Evolutionary conservation across 1,140 invertebrate genomes (phyloP).

Genomic region (Lepeophtheirus salmonis): DNA sequence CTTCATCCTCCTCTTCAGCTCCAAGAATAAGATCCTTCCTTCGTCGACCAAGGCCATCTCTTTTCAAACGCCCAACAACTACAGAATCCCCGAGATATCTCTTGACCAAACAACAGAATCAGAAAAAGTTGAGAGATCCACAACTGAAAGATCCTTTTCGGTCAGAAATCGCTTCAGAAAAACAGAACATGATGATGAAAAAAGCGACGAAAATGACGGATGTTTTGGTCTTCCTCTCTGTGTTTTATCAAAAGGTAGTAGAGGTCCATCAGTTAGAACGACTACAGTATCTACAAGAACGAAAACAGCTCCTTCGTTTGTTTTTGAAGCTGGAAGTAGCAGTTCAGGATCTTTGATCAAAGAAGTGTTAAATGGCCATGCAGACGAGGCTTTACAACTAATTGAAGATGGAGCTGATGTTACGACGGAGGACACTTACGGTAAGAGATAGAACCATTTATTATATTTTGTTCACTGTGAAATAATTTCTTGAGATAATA

Average conservation of each 20-base stretch:
- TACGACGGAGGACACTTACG: background rate
- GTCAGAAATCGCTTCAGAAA: too few relatives aligned
- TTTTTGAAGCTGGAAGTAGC: background rate
- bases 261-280: background rate
- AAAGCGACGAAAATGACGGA: too few relatives aligned
- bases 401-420: background rate
- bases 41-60: background rate
- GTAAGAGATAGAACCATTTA: too few relatives aligned
- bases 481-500: too few relatives aligned
- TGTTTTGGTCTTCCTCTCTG: background rate
- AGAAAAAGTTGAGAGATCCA: too few relatives aligned
- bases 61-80: background rate
- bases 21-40: background rate
- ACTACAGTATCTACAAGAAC: background rate
- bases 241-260: background rate
- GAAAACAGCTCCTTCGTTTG: background rate
- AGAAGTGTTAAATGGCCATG: background rate
- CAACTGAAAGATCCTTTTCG: too few relatives aligned
- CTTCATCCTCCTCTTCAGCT: background rate
- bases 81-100: background rate
- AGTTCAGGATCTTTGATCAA: background rate
- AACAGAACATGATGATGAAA: too few relatives aligned
- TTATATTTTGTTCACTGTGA: too few relatives aligned
- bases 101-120: too few relatives aligned
- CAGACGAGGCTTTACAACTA: background rate